Evolutionary conservation across 92 coral and sea anemone species (phyloP).

Genomic region (Virgularia gustaviana): DNA sequence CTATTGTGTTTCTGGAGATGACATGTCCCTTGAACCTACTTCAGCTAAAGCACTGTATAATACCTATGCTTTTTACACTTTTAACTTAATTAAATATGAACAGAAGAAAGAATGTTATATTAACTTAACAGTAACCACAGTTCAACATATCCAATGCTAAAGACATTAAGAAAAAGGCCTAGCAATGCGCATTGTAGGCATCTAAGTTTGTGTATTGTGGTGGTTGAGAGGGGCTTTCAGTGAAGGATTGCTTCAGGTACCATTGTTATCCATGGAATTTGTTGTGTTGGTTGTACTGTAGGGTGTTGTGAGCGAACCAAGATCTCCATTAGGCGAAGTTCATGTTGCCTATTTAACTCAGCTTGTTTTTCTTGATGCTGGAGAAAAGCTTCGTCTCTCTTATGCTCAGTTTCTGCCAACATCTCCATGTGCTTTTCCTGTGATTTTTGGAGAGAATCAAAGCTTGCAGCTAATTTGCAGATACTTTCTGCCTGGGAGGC

Average conservation of each 20-base stretch:
- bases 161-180: background rate
- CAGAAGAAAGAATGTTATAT: background rate
- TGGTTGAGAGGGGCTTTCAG: conserved; percentile 30
- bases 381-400: conserved; percentile 48
- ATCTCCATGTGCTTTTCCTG: conserved; percentile 51
- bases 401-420: conserved; percentile 50
- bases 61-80: too few species aligned
- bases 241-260: conserved; percentile 28
- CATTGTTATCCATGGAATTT: conserved; percentile 29
- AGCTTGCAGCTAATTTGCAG: conserved; percentile 47
- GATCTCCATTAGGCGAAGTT: conserved; percentile 46
- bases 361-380: conserved; percentile 58
- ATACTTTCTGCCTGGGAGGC: conserved; percentile 50
- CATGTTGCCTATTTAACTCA: conserved; percentile 50
- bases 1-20: too few species aligned
- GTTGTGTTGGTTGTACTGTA: conserved; percentile 41
- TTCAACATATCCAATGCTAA: background rate
- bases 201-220: conserved; percentile 50
- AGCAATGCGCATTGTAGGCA: conserved; percentile 42
- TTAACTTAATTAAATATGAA: too few species aligned
- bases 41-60: too few species aligned
- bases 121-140: background rate
- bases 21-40: too few species aligned
- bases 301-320: conserved; percentile 48
- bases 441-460: conserved; percentile 47